Base-by-base conservation (phyloP, 2,888 invertebrate genomes). In the Seira sanloemensis region DNA sequence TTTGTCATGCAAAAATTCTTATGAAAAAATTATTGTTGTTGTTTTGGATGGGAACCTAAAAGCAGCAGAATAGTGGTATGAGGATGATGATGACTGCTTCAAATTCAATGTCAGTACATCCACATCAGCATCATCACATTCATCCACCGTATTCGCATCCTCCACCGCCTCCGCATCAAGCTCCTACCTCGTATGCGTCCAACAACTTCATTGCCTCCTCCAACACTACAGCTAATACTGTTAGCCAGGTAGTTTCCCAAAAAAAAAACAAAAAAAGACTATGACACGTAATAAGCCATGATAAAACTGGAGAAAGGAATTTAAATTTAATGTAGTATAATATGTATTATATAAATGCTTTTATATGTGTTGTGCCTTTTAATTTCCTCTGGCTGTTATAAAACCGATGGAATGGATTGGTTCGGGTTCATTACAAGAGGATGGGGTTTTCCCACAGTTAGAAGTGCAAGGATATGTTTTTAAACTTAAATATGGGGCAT, bases 1-100 rank as follows among this genome's bases (percentile, higher is more conserved):
- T 37, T 37, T 18, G 7, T 7, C 18, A 58, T 58, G 58, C 58
- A 18, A 58, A 37, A 58, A 16, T 16, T 58, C 7, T 58, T 58
- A 16, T 9, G 58, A 37, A 37, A 37, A 37, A 37, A 7, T 88
- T 85, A 75, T 85, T 84, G 75, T 85, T 82, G 82, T 87, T 88
- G 85, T 88, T 87, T 87, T 85, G 87, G 83, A 85, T 87, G 88
- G 87, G 78, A 77, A 84, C 77, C 71, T 86, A 82, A 87, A 87
- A 88, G 89, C 86, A 86, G 85, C 88, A 88, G 89, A 87, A 86
- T 86, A 88, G 87, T 85, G 88, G 84, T 88, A 76, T 88, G 88
- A 88, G 88, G 88, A 89, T 89, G 88, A 84, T 86, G 86, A 89
- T 89, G 88, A 86, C 88, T 65, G 27, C 58, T n/a, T 16, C 78